Conservation (phyloP, 1,140 invertebrate genomes). For the Asobara japonica region DNA sequence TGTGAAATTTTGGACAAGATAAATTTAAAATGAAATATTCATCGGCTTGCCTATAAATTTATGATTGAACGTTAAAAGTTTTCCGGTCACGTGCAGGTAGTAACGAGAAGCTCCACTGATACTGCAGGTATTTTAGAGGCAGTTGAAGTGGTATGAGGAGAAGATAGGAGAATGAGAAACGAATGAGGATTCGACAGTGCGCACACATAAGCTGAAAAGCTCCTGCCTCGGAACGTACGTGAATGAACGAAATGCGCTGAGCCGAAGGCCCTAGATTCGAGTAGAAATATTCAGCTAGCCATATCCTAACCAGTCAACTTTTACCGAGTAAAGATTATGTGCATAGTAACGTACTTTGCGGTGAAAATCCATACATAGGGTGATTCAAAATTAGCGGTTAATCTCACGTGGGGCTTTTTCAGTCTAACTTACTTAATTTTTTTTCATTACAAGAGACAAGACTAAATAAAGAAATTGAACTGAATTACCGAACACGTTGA, state of each 20-base stretch:
- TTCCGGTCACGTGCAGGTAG: background rate
- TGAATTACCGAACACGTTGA: too few relatives aligned
- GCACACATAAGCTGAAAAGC: background rate
- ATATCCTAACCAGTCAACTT: background rate
- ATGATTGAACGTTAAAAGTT: background rate
- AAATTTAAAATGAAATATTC: background rate
- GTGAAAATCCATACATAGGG: too few relatives aligned
- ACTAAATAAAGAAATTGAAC: too few relatives aligned
- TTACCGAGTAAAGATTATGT: background rate
- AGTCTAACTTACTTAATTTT: too few relatives aligned
- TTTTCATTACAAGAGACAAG: too few relatives aligned
- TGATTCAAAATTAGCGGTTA: too few relatives aligned
- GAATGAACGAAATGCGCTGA: background rate
- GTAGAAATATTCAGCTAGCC: conserved; percentile 1
- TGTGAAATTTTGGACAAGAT: too few relatives aligned
- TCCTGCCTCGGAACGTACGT: background rate
- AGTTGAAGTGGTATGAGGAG: background rate
- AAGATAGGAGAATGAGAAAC: background rate
- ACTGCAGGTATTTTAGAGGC: background rate
- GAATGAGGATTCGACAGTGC: background rate
- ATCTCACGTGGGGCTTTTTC: too few relatives aligned
- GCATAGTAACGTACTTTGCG: background rate
- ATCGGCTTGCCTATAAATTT: background rate
- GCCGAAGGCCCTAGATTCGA: background rate
- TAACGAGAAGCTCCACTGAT: background rate